Base-by-base conservation (phyloP, 1,140 invertebrate genomes). In the Drosophila bifasciata region DNA sequence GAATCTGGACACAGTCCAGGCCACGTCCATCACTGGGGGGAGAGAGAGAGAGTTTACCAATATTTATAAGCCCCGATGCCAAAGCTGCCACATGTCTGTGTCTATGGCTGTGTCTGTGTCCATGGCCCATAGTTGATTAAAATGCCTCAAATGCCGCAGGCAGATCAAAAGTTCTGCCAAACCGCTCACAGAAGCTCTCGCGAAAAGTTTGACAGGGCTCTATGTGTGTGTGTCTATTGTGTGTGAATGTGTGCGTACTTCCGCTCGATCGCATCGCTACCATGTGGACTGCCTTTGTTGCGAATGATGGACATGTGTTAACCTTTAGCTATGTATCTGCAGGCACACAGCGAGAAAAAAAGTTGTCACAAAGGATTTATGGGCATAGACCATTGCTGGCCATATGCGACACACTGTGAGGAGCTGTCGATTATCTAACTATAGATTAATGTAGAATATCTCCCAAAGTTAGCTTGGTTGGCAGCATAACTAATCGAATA, bases 11-110 rank as follows among this genome's bases (percentile, higher is more conserved):
- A 48, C 36, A 11, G 55, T 40, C 7, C 48, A 61, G 50, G 16
- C 48, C 7, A 57, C 60, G 59, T 70, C 60, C 53, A 66, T 64
- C 58, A 76, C 55, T 62, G 39, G 58, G 52, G 39, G 41, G 59
- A 40, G 21, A 44, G 43, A 60, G 39, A 45, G 59, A 40, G 21
- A 44, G 43, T 62, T 69, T 76, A 80, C 80, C 80, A 85, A 85
- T 85, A 85, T 85, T 85, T 79, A 86, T 85, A 81, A 85, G 80
- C 76, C 68, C 58, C 62, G n/a, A 63, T 76, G 66, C 72, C 66
- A 51, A 69, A 46, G 57, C 56, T 9, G 66, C 69, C 58, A 45
- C 3, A 21, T 58, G 25, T 44, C 56, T 21, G 64, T 23, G n/a
- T 23, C 50, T n/a, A n/a, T n/a, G n/a, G n/a, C n/a, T n/a, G n/a